Evolutionary conservation across 2,888 invertebrate species (phyloP).

Genomic region (Tachina fera): DNA sequence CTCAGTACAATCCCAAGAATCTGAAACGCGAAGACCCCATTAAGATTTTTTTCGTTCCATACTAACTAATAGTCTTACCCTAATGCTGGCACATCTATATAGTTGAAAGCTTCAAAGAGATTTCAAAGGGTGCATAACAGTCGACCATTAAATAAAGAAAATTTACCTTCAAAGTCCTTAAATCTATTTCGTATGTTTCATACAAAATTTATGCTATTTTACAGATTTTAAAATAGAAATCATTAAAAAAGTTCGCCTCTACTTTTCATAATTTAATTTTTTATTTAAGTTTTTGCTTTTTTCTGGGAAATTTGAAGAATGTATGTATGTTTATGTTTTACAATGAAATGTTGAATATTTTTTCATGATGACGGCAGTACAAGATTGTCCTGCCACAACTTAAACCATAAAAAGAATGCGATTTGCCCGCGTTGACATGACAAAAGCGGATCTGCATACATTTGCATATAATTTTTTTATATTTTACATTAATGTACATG

Average conservation of each 20-base stretch:
- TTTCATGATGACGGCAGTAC: conserved; percentile 57
- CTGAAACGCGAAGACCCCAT: no score
- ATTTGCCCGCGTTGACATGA: conserved; percentile 77
- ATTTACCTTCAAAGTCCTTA: conserved; percentile 70
- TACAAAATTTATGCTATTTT: conserved; percentile 19
- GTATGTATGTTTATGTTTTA: neutral
- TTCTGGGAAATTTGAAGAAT: neutral
- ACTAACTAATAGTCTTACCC: no score
- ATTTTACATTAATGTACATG: conserved; percentile 6
- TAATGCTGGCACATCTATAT: no score
- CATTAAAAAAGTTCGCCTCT: conserved; percentile 11
- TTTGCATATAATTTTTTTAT: conserved; percentile 78
- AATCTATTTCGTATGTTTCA: conserved; percentile 78
- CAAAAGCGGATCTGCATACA: conserved; percentile 82
- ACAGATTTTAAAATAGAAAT: neutral
- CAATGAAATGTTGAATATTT: conserved; percentile 62
- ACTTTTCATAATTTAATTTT: neutral
- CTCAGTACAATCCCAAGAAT: no score
- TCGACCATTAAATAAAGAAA: conserved; percentile 47
- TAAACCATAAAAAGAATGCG: conserved; percentile 57
- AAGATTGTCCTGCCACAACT: conserved; percentile 58
- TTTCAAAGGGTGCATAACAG: neutral
- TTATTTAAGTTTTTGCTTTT: neutral
- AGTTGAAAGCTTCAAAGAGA: no score
- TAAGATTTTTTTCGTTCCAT: no score